Conservation (phyloP, 2,888 invertebrate species). For the Xestia rhomboidea region DNA sequence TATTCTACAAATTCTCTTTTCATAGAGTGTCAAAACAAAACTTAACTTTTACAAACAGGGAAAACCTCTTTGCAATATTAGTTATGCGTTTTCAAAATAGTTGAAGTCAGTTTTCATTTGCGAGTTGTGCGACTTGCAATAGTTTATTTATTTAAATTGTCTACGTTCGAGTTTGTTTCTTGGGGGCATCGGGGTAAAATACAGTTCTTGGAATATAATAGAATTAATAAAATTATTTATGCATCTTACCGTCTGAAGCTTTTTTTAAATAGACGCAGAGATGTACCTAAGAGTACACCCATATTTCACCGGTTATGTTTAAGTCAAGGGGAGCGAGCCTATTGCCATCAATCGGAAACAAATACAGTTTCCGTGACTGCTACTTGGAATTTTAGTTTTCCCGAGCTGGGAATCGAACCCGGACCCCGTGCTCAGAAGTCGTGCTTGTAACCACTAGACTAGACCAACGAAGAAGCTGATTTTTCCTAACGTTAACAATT, state of each 20-base stretch:
- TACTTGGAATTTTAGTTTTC: too few species aligned
- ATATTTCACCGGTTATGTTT: too few species aligned
- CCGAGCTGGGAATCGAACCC: too few species aligned
- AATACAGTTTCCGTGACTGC: too few species aligned
- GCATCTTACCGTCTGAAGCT: not conserved
- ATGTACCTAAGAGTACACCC: too few species aligned
- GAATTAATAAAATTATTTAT: not conserved
- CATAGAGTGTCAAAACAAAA: conserved; percentile 39
- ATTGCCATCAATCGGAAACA: too few species aligned
- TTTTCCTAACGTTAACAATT: too few species aligned
- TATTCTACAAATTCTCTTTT: conserved; percentile 12
- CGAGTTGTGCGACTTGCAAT: conserved; percentile 35
- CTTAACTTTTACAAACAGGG: conserved; percentile 32
- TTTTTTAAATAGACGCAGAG: too few species aligned
- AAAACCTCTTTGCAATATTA: conserved; percentile 55
- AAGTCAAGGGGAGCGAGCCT: too few species aligned
- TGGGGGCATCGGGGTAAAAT: conserved; percentile 21
- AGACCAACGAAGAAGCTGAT: too few species aligned
- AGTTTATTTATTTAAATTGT: conserved; percentile 52
- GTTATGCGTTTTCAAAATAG: conserved; percentile 55
- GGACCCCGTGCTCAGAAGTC: too few species aligned
- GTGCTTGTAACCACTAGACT: too few species aligned
- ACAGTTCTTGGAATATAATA: conserved; percentile 16
- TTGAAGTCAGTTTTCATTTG: conserved; percentile 65
- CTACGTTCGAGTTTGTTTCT: conserved; percentile 22